Evolutionary conservation across 2,888 invertebrate species (phyloP), one percentile per base, ranked within the genome.

Genomic region (Hipparchia sbordonii): DNA sequence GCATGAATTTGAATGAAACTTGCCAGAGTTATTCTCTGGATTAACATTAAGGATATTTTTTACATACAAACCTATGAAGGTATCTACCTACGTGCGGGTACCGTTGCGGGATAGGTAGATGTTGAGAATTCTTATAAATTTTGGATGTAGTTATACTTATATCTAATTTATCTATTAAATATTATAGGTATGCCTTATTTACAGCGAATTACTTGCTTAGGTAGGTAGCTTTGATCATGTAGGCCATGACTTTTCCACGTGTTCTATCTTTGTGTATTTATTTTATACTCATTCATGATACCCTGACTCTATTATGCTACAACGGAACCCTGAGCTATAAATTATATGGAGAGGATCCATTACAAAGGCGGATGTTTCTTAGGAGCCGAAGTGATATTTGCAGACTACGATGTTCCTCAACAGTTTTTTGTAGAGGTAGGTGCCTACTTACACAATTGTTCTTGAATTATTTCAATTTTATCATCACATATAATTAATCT

Each of bases 241-340:
- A 67, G 77, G 79, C 67, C 74, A 76, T 74, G 78, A 39, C 54
- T 62, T 60, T 5, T 39, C 39, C 33, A 33, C 12, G 57, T 70
- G 13, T 75, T 70, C 45, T 81, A 78, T 52, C 72, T 76, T 72
- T 79, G 59, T 73, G 70, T 72, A 72, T 72, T 80, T 71, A 76
- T 81, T 72, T 70, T 80, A 39, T 73, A 76, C 72, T 77, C 78
- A 73, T 84, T 48, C 66, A 78, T 23, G 77, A 75, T 66, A 77
- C 79, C 2, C 70, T 70, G 56, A 74, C 83, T 23, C 77, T 92
- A 57, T 74, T 92, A 23, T 93, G 93, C 77, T 92, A 87, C 74
- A 92, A 93, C 76, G 90, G 92, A 2, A 90, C 92, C 4, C 83
- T 89, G 74, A 83, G 83, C 6, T 80, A 82, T 72, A 80, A 76